A percentile compares a stretch with the other conserved stretches of the same genome.
These are phyloP conservation scores for Drosophila formosana DNA, from an alignment of 2,888 invertebrate species.

Conservation along the genomic window DNA sequence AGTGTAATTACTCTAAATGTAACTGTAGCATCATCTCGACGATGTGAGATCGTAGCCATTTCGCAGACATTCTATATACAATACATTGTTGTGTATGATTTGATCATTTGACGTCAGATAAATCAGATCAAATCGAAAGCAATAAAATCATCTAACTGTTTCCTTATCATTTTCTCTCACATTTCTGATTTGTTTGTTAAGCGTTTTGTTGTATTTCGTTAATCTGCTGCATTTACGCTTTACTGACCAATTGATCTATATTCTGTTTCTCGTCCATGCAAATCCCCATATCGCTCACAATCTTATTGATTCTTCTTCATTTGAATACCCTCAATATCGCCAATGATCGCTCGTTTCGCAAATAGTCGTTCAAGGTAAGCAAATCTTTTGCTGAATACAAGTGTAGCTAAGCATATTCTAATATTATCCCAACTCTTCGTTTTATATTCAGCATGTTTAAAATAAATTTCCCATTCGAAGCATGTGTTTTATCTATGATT, in stretches of 20 bases:
- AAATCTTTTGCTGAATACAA: slow-evolving; percentile 20
- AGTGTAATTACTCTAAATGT: slow-evolving; percentile 34
- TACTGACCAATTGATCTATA: slow-evolving; percentile 68
- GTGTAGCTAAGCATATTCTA: slow-evolving; percentile 6
- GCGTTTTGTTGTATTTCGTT: slow-evolving; percentile 42
- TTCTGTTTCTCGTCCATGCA: slow-evolving; percentile 72
- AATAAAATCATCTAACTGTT: slow-evolving; percentile 48
- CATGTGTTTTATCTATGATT: slow-evolving; percentile 22
- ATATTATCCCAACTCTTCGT: slow-evolving; percentile 9
- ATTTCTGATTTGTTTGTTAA: slow-evolving; percentile 46
- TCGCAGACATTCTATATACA: slow-evolving; percentile 20
- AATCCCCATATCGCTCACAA: slow-evolving; percentile 44
- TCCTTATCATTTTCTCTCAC: slow-evolving; percentile 21
- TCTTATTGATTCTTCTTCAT: slow-evolving; percentile 27
- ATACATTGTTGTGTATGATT: slow-evolving; percentile 50
- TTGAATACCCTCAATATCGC: slow-evolving; percentile 33
- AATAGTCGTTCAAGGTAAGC: slow-evolving; percentile 78
- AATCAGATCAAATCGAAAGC: slow-evolving; percentile 31
- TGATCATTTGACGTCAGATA: slow-evolving; percentile 15
- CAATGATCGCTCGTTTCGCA: slow-evolving; percentile 30
- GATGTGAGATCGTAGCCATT: slow-evolving; percentile 30
- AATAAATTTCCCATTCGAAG: neutral
- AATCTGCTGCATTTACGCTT: slow-evolving; percentile 20
- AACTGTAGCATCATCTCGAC: slow-evolving; percentile 48
- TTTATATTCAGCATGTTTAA: neutral